phyloP scores from a whole-genome alignment of 2,113 vertebrate species.

The Tonatia bakeri region DNA sequence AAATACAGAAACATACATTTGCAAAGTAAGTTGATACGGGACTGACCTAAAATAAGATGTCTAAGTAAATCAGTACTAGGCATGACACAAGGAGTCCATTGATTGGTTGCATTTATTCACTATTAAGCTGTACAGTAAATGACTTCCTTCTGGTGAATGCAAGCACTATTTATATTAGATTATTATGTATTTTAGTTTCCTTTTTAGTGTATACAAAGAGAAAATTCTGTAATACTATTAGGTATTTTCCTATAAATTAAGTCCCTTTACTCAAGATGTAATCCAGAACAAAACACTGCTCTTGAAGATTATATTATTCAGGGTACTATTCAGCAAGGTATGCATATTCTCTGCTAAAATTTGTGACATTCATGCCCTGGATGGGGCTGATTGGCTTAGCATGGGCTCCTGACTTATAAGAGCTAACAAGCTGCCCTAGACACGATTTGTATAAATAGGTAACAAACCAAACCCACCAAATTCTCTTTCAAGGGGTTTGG shows the following conservation, averaged over 20 bases:
- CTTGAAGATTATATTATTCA: not conserved
- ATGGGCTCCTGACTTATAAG: not conserved
- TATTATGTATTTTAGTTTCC: not conserved
- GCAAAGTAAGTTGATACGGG: not conserved
- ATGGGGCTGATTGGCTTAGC: not conserved
- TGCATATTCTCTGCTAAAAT: not conserved
- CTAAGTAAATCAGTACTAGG: too few relatives aligned
- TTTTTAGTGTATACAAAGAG: not conserved
- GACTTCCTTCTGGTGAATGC: not conserved
- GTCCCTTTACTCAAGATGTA: not conserved
- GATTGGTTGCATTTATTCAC: not conserved
- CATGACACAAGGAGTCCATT: not conserved
- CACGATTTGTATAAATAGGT: not conserved
- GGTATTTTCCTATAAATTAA: not conserved
- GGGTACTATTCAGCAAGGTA: not conserved
- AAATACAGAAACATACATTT: not conserved
- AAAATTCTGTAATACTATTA: not conserved
- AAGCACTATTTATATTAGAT: not conserved
- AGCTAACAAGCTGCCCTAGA: not conserved
- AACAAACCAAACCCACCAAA: not conserved
- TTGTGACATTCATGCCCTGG: not conserved
- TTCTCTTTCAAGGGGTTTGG: not conserved
- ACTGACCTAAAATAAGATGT: not conserved
- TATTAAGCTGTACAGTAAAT: not conserved
- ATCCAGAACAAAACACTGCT: not conserved